Base-by-base conservation (phyloP, 2,888 invertebrate species). In the Trissoscelio sp. region DNA sequence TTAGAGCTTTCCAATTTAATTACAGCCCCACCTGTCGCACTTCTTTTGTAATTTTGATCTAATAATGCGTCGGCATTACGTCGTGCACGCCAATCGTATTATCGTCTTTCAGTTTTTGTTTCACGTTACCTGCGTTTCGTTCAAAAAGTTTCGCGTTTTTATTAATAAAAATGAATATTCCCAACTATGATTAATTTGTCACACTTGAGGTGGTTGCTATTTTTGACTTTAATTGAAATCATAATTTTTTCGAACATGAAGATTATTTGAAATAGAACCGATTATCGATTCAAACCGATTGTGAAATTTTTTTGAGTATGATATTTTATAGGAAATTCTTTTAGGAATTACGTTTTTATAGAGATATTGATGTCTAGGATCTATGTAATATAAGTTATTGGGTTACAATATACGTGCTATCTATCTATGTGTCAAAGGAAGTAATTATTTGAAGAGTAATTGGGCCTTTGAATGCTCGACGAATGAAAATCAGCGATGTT, bases 1-100 rank as follows among this genome's bases (percentile, higher is more conserved):
- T 83, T 73, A 73, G 16, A 74, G 64, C 46, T 57, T 80, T 74
- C 28, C 46, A 55, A 55, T 69, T 78, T 78, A 62, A 77, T 77
- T 69, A 69, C 18, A n/a, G 37, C 28, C 39, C 37, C 31, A 31
- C 37, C 53, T 24, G 20, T 28, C 28, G 14, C 39, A 44, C 39
- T 78, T 69, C 34, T 70, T 57, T 78, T 44, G 42, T 44, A 55
- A 37, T 66, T 66, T 31, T 51, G 57, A 58, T 67, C 58, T 66
- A 57, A 74, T 74, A 74, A 74, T 24, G 39, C 37, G 31, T 14
- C 12, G 64, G 6, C 4, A 31, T 53, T 70, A 46, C 46, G 48
- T 39, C 7, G 9, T 34, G 57, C 18, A 18, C 18, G 6, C 6
- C 4, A 42, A 9, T 24, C 12, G 34, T 58, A 69, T 69, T 69